A percentile compares a stretch with the other conserved stretches of the same genome.
phyloP scores from a whole-genome alignment of 2,797 vertebrate genomes.

The Enteromius radiatus region DNA sequence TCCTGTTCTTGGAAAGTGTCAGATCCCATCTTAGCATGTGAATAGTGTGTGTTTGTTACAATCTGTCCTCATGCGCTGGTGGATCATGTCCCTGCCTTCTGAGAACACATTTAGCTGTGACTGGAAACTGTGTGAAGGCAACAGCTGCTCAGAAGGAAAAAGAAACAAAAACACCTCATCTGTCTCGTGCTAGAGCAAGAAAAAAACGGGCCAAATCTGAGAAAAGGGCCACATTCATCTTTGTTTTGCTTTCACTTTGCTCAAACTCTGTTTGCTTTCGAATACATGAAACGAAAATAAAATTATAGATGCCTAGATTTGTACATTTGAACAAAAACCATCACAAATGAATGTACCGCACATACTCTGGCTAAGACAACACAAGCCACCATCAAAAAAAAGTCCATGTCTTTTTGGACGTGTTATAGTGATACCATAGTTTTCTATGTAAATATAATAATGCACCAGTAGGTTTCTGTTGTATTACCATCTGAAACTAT shows the following conservation, averaged over 20 bases:
- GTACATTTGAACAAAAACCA: not conserved
- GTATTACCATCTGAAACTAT: not conserved
- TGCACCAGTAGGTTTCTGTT: no score
- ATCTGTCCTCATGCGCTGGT: slow-evolving; percentile 16
- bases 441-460: not conserved
- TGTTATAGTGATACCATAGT: not conserved
- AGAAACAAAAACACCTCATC: slow-evolving; percentile 31
- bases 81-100: slow-evolving; percentile 25
- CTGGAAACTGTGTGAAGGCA: slow-evolving; percentile 30
- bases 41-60: not conserved
- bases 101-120: slow-evolving; percentile 29
- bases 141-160: slow-evolving; percentile 32
- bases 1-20: slow-evolving; percentile 17
- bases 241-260: not conserved
- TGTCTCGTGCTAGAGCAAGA: not conserved
- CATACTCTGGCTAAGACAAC: not conserved
- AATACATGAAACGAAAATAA: not conserved
- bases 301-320: not conserved
- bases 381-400: not conserved
- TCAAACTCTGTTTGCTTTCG: not conserved
- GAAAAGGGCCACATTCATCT: not conserved
- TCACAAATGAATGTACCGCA: not conserved
- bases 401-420: not conserved
- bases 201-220: not conserved
- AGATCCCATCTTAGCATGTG: not conserved